These are phyloP conservation scores for Sinocyclocheilus anophthalmus DNA, from an alignment of 2,113 vertebrate species.

Conservation along the genomic window DNA sequence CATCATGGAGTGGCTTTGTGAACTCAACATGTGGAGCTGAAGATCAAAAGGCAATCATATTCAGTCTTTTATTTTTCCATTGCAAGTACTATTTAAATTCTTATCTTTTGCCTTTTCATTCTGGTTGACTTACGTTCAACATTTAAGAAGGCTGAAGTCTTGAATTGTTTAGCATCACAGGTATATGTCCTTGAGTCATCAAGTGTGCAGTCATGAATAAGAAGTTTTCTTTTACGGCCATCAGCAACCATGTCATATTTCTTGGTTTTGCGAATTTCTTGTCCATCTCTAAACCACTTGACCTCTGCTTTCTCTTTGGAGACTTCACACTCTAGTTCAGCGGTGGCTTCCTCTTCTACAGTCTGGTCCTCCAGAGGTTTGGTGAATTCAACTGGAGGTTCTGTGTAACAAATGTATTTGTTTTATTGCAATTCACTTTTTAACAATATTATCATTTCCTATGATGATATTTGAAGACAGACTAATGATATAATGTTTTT, in stretches of 20 bases:
- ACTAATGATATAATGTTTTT: not conserved
- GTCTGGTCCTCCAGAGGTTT: constrained; percentile 97
- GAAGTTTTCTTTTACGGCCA: constrained; percentile 85
- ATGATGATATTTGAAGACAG: not conserved
- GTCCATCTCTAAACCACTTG: constrained; percentile 89
- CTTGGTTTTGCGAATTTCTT: constrained; percentile 93
- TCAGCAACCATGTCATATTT: constrained; percentile 92
- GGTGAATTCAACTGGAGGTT: constrained; percentile 92
- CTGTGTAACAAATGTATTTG: constrained; percentile 68
- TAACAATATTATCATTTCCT: not conserved
- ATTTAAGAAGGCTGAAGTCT: constrained; percentile 94
- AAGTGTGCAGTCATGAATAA: constrained; percentile 85
- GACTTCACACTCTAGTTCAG: constrained; percentile 91
- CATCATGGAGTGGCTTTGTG: constrained; percentile 89
- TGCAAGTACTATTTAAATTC: not conserved
- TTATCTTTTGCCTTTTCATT: not conserved
- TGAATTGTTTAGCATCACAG: constrained; percentile 92
- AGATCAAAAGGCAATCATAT: not conserved
- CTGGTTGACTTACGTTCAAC: constrained; percentile 89
- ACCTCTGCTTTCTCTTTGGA: constrained; percentile 94
- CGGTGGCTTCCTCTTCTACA: constrained; percentile 95
- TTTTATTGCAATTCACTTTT: not conserved
- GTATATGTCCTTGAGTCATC: constrained; percentile 92
- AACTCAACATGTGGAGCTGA: constrained; percentile 93
- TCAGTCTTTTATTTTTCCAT: not conserved